phyloP scores from a whole-genome alignment of 2,113 vertebrate genomes.

The Verasper variegatus region DNA sequence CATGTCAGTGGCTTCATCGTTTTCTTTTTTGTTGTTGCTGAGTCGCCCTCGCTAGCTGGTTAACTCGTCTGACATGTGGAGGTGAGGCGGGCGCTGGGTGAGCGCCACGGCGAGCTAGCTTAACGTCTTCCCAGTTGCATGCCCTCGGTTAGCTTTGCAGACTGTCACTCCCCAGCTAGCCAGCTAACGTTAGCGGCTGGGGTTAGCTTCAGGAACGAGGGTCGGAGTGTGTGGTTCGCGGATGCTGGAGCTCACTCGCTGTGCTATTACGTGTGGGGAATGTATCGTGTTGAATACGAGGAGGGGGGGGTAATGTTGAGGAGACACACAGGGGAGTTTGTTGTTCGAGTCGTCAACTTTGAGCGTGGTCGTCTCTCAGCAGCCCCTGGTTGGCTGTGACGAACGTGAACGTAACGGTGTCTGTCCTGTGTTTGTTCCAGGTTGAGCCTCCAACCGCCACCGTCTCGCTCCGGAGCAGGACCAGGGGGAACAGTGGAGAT shows the following conservation, averaged over 20 bases:
- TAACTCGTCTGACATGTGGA: not conserved
- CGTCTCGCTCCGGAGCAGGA: slow-evolving; percentile 37
- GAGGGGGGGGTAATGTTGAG: too few relatives aligned
- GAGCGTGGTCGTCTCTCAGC: not conserved
- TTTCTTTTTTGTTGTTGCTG: not conserved
- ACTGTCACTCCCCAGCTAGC: slow-evolving; percentile 57
- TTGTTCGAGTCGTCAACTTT: not conserved
- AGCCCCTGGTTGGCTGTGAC: slow-evolving; percentile 1
- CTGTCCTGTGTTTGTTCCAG: slow-evolving; percentile 54
- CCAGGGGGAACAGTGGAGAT: slow-evolving; percentile 77
- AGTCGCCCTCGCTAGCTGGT: not conserved
- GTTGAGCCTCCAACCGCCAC: slow-evolving; percentile 62
- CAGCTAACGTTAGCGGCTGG: slow-evolving; percentile 70
- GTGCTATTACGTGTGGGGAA: not conserved
- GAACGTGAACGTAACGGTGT: not conserved
- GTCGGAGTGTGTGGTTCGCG: slow-evolving; percentile 6
- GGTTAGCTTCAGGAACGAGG: slow-evolving; percentile 49
- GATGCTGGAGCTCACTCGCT: slow-evolving; percentile 48
- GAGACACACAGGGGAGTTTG: not conserved
- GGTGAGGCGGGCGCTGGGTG: not conserved
- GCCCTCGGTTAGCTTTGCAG: slow-evolving; percentile 50
- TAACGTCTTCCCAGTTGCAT: slow-evolving; percentile 27
- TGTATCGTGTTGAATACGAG: not conserved
- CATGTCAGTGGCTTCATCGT: slow-evolving; percentile 30
- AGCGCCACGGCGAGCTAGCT: slow-evolving; percentile 28